phyloP scores from a whole-genome alignment of 2,888 invertebrate genomes.

The Conchocele bisecta region DNA sequence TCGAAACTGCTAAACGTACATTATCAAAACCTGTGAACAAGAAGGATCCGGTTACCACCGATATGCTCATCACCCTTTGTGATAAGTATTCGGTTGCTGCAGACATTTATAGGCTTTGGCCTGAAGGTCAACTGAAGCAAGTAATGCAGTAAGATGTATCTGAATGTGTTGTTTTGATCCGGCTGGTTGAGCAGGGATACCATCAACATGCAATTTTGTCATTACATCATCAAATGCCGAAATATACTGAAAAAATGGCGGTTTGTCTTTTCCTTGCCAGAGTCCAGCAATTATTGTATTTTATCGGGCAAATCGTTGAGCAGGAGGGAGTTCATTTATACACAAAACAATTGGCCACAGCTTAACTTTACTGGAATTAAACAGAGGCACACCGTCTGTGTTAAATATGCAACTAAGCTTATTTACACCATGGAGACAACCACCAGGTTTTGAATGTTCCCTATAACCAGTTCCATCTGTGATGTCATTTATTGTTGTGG shows the following conservation, averaged over 20 bases:
- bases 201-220: conserved; percentile 21
- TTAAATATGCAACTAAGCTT: conserved; percentile 15
- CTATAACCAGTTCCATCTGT: too few relatives aligned
- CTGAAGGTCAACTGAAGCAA: conserved; percentile 16
- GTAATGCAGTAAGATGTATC: conserved; percentile 21
- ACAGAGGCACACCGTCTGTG: conserved; percentile 16
- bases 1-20: conserved; percentile 37
- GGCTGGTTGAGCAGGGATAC: conserved; percentile 1
- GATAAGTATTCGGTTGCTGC: too few relatives aligned
- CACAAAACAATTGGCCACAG: conserved; percentile 18
- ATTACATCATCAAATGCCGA: conserved; percentile 18
- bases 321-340: conserved; percentile 18
- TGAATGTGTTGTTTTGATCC: background rate
- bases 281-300: conserved; percentile 24
- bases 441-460: too few relatives aligned
- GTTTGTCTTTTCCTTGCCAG: conserved; percentile 35
- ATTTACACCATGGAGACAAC: too few relatives aligned
- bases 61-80: conserved; percentile 35
- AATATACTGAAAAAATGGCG: conserved; percentile 30
- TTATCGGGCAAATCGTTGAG: conserved; percentile 22
- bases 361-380: conserved; percentile 14
- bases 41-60: conserved; percentile 40
- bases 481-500: conserved; percentile 23
- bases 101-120: conserved; percentile 25
- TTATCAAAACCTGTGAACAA: conserved; percentile 25